These are phyloP conservation scores for Bacillus rossius DNA, from an alignment of 1,140 invertebrate species.

Conservation along the genomic window DNA sequence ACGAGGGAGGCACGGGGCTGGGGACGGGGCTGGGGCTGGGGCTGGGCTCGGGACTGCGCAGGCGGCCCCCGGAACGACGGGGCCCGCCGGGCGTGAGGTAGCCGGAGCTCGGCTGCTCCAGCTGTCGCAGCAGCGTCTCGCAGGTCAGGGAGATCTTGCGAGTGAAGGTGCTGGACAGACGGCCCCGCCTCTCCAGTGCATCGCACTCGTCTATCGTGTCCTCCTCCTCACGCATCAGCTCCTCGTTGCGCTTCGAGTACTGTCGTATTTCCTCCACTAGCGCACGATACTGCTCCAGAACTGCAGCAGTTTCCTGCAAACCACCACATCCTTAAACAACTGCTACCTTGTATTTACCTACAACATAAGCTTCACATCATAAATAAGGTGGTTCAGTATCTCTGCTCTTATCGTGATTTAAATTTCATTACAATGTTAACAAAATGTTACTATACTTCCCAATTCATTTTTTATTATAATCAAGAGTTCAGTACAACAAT, in stretches of 20 bases:
- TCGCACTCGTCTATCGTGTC: slow-evolving; percentile 10
- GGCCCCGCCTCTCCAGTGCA: slow-evolving; percentile 34
- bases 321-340: background rate
- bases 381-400: too few relatives aligned
- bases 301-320: slow-evolving; percentile 28
- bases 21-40: slow-evolving; percentile 61
- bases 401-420: too few relatives aligned
- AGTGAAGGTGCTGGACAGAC: slow-evolving; percentile 44
- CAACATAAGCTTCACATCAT: too few relatives aligned
- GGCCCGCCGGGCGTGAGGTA: slow-evolving; percentile 24
- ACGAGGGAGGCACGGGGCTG: slow-evolving; percentile 54
- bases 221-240: slow-evolving; percentile 18
- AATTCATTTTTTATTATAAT: too few relatives aligned
- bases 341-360: too few relatives aligned
- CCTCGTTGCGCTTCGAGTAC: slow-evolving; percentile 45
- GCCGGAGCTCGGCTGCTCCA: slow-evolving; percentile 25
- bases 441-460: too few relatives aligned
- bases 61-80: slow-evolving; percentile 47
- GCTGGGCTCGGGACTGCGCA: slow-evolving; percentile 60
- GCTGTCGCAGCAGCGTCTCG: slow-evolving; percentile 41
- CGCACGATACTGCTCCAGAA: slow-evolving; percentile 43
- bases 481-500: too few relatives aligned
- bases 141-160: slow-evolving; percentile 57
- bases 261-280: slow-evolving; percentile 46
- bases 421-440: too few relatives aligned